These are phyloP conservation scores for Sebastes steindachneri DNA, from an alignment of 2,797 vertebrate genomes.

Conservation along the genomic window DNA sequence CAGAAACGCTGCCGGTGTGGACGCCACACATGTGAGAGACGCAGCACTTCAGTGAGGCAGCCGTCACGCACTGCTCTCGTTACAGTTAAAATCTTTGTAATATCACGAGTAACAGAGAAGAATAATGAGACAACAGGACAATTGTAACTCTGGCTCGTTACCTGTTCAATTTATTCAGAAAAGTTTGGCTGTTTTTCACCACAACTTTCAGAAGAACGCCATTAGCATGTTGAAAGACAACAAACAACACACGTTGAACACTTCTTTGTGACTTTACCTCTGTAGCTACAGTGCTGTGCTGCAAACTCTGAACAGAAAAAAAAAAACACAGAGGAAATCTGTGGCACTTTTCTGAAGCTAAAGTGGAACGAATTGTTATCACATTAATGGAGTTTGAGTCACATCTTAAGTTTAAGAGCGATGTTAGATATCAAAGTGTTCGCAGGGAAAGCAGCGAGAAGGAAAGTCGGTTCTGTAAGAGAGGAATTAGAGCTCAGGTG, in stretches of 20 bases:
- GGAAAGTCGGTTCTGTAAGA: constrained; percentile 40
- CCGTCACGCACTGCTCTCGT: too few relatives aligned
- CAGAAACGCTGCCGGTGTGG: too few relatives aligned
- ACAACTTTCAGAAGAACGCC: background rate
- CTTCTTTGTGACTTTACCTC: constrained; percentile 2
- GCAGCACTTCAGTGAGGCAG: too few relatives aligned
- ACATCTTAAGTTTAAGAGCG: constrained; percentile 46
- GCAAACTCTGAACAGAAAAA: background rate
- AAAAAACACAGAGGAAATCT: background rate
- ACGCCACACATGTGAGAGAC: too few relatives aligned
- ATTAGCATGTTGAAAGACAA: background rate
- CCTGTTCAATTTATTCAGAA: background rate
- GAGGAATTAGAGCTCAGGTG: constrained; percentile 72
- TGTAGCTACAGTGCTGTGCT: background rate
- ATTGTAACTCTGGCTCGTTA: background rate
- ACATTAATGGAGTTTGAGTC: constrained; percentile 51
- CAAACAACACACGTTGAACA: background rate
- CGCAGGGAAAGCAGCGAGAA: constrained; percentile 12
- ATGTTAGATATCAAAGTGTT: constrained; percentile 62
- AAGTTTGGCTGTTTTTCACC: background rate
- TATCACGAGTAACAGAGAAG: background rate
- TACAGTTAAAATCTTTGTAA: too few relatives aligned
- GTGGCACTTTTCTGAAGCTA: constrained; percentile 21
- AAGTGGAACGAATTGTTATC: constrained; percentile 37
- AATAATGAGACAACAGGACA: background rate